Evolutionary conservation across 1,140 invertebrate species (phyloP), one percentile per base, ranked within the genome.

Genomic region (Drusus annulatus): DNA sequence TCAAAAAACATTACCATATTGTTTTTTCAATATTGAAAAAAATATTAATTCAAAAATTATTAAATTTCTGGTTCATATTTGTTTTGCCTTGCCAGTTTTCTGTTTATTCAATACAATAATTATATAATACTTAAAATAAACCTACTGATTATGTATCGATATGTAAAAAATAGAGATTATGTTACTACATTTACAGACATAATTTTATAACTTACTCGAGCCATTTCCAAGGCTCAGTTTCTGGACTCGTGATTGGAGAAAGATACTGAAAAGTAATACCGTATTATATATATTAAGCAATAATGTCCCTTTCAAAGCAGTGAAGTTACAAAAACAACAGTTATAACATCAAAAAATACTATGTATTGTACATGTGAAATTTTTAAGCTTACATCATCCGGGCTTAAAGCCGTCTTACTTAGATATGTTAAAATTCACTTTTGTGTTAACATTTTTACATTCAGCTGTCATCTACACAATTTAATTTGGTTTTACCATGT

Each of bases 151-250:
- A 60, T 19, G 7, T 21, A 60, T 23, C 56, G 19, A 60, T 21
- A 74, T 16, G 13, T 54, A 13, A 50, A 74, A 28, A 36, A 74
- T 25, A 31, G n/a, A 74, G 50, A 74, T 23, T 16, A 28, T 45
- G 36, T 45, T 21, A 74, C 71, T 74, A 52, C 23, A 4, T 21
- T 36, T 54, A 74, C 19, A 50, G 31, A 74, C 17, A 74, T 28
- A 75, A 17, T 31, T 23, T 23, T 3, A 76, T 52, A 79, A 94
- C 93, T 94, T 94, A 94, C 93, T 93, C 93, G 92, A 94, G 91
- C 95, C 94, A 96, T 90, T 94, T 95, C 94, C 94, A 95, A 88
- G 94, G 93, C 91, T 96, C 94, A 89, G 91, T 94, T 90, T 94
- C 94, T 91, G 94, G 93, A 90, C 93, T 94, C 89, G 93, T 94